phyloP scores from a whole-genome alignment of 1,140 invertebrate species.

The Neodiprion pinetum region DNA sequence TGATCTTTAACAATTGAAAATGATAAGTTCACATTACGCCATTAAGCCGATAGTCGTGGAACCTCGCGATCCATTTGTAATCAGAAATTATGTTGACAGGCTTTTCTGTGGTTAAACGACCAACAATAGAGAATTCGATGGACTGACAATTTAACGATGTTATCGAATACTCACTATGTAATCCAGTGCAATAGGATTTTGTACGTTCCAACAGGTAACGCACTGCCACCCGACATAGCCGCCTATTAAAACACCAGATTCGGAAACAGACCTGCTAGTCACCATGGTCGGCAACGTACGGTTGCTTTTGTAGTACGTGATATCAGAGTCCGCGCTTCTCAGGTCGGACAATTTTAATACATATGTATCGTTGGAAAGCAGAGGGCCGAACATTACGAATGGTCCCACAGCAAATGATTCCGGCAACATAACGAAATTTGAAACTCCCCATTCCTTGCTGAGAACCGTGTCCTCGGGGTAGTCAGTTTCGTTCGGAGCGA shows the following conservation, averaged over 20 bases:
- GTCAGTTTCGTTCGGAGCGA: slow-evolving; percentile 25
- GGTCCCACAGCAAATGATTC: slow-evolving; percentile 13
- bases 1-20: slow-evolving; percentile 48
- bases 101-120: not conserved
- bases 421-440: slow-evolving; percentile 51
- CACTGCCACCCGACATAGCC: slow-evolving; percentile 44
- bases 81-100: too few species aligned
- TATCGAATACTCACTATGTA: slow-evolving; percentile 42
- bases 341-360: slow-evolving; percentile 34
- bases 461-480: slow-evolving; percentile 46
- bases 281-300: not conserved
- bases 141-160: not conserved
- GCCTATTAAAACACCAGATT: slow-evolving; percentile 42
- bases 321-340: slow-evolving; percentile 23
- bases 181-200: slow-evolving; percentile 39
- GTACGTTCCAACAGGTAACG: slow-evolving; percentile 48
- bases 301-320: slow-evolving; percentile 31
- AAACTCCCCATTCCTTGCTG: slow-evolving; percentile 60
- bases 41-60: slow-evolving; percentile 47
- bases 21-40: too few species aligned
- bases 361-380: slow-evolving; percentile 49
- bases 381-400: slow-evolving; percentile 46
- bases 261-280: slow-evolving; percentile 11
- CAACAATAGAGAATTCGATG: not conserved
- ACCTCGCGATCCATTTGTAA: not conserved